phyloP scores from a whole-genome alignment of 2,113 vertebrate genomes.

The Bubo scandiacus region DNA sequence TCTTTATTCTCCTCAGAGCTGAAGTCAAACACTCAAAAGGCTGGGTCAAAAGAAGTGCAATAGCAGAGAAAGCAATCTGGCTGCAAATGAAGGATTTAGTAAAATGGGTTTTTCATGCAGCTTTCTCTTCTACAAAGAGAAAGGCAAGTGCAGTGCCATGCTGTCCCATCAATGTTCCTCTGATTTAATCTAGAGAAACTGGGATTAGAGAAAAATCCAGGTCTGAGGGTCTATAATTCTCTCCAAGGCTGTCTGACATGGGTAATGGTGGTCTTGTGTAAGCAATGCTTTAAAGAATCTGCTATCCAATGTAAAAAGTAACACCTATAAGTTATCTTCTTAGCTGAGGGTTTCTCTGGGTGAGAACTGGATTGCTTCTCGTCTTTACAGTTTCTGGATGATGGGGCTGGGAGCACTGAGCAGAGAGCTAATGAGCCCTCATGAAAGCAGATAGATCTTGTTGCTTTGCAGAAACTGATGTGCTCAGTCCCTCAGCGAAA shows the following conservation, averaged over 20 bases:
- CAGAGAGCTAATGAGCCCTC: background rate
- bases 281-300: background rate
- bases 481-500: background rate
- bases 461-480: background rate
- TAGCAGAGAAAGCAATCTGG: background rate
- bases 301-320: background rate
- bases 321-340: background rate
- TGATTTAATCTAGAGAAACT: background rate
- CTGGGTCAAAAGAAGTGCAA: constrained; percentile 17
- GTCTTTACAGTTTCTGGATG: background rate
- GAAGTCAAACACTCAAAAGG: background rate
- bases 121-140: background rate
- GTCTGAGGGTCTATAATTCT: background rate
- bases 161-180: background rate
- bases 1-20: background rate
- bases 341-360: background rate
- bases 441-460: background rate
- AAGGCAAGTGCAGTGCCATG: background rate
- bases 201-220: background rate
- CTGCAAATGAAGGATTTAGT: background rate
- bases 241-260: background rate
- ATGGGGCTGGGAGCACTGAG: background rate
- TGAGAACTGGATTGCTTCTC: background rate
- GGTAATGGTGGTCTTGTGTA: background rate
- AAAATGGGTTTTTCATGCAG: background rate